Conservation (phyloP, 2,113 vertebrate species). For the Phyllostomus discolor region DNA sequence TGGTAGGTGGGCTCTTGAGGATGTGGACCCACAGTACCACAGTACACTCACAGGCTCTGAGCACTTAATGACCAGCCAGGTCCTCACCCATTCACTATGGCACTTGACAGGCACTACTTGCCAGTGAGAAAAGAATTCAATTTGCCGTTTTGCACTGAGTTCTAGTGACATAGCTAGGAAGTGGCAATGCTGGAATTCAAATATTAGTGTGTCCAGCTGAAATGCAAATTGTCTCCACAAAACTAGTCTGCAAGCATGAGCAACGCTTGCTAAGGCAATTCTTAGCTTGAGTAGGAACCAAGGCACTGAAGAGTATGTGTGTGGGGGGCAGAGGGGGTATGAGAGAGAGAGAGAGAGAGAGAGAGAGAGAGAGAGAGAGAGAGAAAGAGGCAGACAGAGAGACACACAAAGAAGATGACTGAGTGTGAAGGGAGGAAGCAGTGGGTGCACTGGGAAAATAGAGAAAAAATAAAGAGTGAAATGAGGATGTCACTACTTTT, state of each 20-base stretch:
- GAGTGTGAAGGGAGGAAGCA: background rate
- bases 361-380: background rate
- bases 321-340: background rate
- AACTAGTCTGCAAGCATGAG: background rate
- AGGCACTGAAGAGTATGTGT: background rate
- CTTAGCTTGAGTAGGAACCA: background rate
- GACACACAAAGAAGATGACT: background rate
- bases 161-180: background rate
- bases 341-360: background rate
- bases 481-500: background rate
- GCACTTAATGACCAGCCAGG: background rate
- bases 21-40: background rate
- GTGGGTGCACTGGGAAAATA: background rate
- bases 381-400: background rate
- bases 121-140: background rate
- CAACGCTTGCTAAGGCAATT: background rate
- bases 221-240: background rate
- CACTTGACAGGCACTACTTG: background rate
- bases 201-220: background rate
- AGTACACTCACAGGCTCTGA: background rate
- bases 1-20: constrained; percentile 33
- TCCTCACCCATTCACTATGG: background rate
- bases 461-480: background rate
- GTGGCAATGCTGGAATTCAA: background rate
- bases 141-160: background rate